Conservation (phyloP, 2,797 vertebrate genomes). For the Simalia tracyae region DNA sequence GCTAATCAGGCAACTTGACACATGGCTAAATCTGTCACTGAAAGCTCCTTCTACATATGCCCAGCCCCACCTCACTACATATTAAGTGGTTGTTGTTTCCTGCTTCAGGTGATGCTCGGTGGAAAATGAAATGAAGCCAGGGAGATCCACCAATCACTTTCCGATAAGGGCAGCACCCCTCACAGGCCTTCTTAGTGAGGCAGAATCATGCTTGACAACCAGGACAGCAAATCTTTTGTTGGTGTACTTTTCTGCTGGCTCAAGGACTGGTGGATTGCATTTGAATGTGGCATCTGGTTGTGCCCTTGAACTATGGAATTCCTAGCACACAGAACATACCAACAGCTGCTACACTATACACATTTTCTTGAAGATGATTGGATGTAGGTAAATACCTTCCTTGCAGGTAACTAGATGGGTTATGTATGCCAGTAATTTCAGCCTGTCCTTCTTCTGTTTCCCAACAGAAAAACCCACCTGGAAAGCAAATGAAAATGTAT, state of each 20-base stretch:
- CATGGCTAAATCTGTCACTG: not conserved
- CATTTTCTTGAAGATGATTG: not conserved
- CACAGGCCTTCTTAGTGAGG: not conserved
- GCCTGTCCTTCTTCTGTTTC: too few relatives aligned
- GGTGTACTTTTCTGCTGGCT: not conserved
- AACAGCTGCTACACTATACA: not conserved
- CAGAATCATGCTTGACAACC: not conserved
- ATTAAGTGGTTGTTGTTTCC: not conserved
- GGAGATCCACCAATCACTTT: not conserved
- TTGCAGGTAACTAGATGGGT: too few relatives aligned
- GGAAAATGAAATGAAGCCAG: not conserved
- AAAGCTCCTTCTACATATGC: not conserved
- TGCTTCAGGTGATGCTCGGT: not conserved
- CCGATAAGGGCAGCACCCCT: not conserved
- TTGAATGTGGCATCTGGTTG: not conserved
- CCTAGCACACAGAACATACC: not conserved
- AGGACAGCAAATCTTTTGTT: rapidly evolving
- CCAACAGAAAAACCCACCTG: too few relatives aligned
- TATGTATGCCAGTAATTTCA: too few relatives aligned
- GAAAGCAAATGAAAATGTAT: too few relatives aligned
- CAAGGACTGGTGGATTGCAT: not conserved
- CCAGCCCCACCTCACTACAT: not conserved
- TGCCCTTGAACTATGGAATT: not conserved
- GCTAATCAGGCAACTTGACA: not conserved
- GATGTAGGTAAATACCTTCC: too few relatives aligned